Evolutionary conservation across 2,797 vertebrate species (phyloP), one percentile per base, ranked within the genome.

Genomic region (Tragopan temminckii): DNA sequence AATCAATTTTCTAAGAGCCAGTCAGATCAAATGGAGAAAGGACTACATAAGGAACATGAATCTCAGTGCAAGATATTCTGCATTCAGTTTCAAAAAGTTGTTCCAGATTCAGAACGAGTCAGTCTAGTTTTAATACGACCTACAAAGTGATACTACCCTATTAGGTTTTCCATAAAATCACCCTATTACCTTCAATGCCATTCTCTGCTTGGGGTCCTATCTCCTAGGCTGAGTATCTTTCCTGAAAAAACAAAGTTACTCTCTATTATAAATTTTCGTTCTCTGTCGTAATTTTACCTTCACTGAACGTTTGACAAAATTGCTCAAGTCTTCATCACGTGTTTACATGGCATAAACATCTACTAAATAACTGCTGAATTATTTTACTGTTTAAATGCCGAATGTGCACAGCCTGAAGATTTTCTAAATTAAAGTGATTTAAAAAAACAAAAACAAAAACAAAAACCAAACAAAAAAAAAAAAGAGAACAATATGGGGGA

Each of bases 121-220:
- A 71, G 18, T 1, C 46, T 70, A 17, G 31, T 43, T 89, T 81
- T 71, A 57, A 81, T 90, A 64, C 24, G 2, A 76, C 43, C 52
- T 58, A 27, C 57, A 68, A 55, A 67, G 36, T 53, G 68, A 90
- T 31, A 27, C 27, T 75, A 62, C 5, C 3, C 24, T 5, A 17
- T 40, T 48, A 72, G 16, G 19, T 71, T 86, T 86, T 69, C 62
- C 69, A 46, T 66, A 90, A 86, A 84, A 55, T 63, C 70, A 79
- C 45, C 21, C 72, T 76, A 76, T 62, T 76, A 16, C 9, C 11
- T 79, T 79, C 57, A 72, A 24, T 63, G 14, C 52, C 53, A 15
- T 50, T 77, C 53, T 80, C 48, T 80, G 33, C 33, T 58, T 89
- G 58, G 17, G 19, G 13, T 31, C 45, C 5, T 68, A 81, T 80